These are phyloP conservation scores for Drosophila meridionalis DNA, from an alignment of 2,888 invertebrate genomes.

Conservation along the genomic window DNA sequence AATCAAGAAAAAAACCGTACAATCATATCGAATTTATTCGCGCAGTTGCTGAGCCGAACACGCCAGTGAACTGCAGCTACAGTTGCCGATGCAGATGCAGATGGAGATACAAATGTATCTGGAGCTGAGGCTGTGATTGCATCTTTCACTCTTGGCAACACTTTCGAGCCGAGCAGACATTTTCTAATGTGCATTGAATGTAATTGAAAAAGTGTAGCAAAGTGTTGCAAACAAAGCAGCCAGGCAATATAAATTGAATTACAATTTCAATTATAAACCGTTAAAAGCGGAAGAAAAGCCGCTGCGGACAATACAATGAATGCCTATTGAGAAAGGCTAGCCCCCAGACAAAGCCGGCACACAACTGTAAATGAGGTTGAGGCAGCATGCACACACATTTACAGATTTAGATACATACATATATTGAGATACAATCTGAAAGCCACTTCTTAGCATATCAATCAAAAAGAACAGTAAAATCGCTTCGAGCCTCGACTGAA, in stretches of 20 bases:
- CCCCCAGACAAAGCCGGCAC: constrained; percentile 31
- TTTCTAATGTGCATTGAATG: constrained; percentile 72
- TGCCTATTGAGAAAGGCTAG: constrained; percentile 61
- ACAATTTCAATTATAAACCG: constrained; percentile 81
- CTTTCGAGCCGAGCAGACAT: constrained; percentile 52
- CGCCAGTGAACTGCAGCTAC: constrained; percentile 48
- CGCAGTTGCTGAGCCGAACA: constrained; percentile 57
- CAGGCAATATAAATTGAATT: constrained; percentile 69
- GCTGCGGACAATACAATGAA: constrained; percentile 57
- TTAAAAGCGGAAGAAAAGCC: constrained; percentile 78
- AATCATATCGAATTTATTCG: constrained; percentile 70
- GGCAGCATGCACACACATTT: constrained; percentile 20
- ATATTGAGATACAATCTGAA: constrained; percentile 45
- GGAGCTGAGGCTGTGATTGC: constrained; percentile 54
- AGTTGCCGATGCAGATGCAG: constrained; percentile 14
- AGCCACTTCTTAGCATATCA: constrained; percentile 67
- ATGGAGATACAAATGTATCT: constrained; percentile 39
- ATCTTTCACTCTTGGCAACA: constrained; percentile 69
- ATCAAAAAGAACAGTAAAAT: constrained; percentile 70
- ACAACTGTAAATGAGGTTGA: constrained; percentile 78
- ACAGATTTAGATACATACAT: constrained; percentile 21
- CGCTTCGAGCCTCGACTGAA: constrained; percentile 22
- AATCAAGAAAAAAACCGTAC: constrained; percentile 34
- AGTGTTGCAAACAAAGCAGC: constrained; percentile 64
- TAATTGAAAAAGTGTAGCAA: constrained; percentile 75